Evolutionary conservation across 2,797 vertebrate genomes (phyloP), one percentile per base, ranked within the genome.

Genomic region (Acestrorhynchus altus): DNA sequence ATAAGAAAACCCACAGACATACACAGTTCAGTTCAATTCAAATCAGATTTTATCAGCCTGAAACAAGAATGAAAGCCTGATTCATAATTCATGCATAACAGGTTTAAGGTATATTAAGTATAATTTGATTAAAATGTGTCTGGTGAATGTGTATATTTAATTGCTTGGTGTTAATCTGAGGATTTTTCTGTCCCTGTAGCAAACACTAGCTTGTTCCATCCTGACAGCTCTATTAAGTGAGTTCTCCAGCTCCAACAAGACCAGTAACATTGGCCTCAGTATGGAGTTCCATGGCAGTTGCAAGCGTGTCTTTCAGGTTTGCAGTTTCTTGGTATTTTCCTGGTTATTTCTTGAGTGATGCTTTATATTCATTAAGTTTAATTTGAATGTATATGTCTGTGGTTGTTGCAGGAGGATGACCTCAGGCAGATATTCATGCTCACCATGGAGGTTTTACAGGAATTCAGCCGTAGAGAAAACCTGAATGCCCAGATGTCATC

Each of bases 211-310:
- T 77, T 99, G 98, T 92, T 99, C 97, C 91, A 99, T 99, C 91
- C 93, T 99, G 82, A 99, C 95, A 0, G 98, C 98, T 9, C 89
- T 99, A 68, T 93, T 99, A 88, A 98, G 96, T 4, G 97, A 99
- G 89, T 99, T 99, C 90, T 99, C 98, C 90, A 99, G 97, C 93
- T 99, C 98, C 88, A 99, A 94, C 90, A 99, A 99, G 92, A 99
- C 98, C 88, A 99, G 98, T 93, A 99, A 97, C 92, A 99, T 99
- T 82, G 98, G 98, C 83, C 94, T 99, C 86, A 99, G 97, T 89
- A 99, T 99, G 97, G 98, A 99, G 90, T 99, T 99, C 83, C 98
- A 99, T 26, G 97, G 97, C 81, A 98, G 96, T 93, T 99, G 97
- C 92, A 99, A 99, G 88, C 95, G 97, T 70, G 84, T 97, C 77